Evolutionary conservation across 2,113 vertebrate genomes (phyloP).

Genomic region (Grantiella picta): DNA sequence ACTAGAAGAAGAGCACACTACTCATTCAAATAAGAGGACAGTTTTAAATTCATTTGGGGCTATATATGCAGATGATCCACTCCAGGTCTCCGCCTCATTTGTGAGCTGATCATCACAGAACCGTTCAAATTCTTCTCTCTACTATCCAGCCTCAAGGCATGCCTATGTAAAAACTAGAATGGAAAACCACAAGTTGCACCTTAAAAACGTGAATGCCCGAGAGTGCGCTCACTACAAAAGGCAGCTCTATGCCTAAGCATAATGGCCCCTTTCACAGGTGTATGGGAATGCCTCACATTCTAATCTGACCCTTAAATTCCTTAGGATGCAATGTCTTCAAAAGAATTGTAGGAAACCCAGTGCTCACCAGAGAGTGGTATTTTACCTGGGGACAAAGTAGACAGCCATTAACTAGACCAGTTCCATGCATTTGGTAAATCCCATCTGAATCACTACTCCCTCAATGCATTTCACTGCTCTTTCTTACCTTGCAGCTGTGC

Average conservation of each 20-base stretch:
- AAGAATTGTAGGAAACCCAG: not conserved
- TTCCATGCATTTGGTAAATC: not conserved
- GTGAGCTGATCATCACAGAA: not conserved
- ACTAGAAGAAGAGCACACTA: not conserved
- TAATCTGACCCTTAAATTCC: not conserved
- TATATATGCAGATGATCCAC: not conserved
- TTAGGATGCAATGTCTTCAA: not conserved
- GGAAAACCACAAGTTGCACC: not conserved
- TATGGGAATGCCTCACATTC: not conserved
- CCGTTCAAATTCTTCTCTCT: not conserved
- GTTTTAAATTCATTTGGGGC: not conserved
- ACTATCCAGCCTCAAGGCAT: not conserved
- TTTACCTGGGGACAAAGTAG: not conserved
- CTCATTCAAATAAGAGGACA: not conserved
- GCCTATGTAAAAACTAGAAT: not conserved
- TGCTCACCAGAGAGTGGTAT: not conserved
- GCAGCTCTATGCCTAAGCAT: not conserved
- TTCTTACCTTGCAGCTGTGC: not conserved
- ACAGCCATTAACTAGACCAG: not conserved
- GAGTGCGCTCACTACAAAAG: not conserved
- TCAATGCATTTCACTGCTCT: not conserved
- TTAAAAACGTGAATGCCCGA: not conserved
- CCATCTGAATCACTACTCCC: not conserved
- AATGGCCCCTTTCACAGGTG: not conserved
- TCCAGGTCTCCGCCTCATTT: not conserved